A percentile compares a stretch with the other conserved stretches of the same genome.
phyloP scores from a whole-genome alignment of 1,140 invertebrate species.

The Dreissena rostriformis region DNA sequence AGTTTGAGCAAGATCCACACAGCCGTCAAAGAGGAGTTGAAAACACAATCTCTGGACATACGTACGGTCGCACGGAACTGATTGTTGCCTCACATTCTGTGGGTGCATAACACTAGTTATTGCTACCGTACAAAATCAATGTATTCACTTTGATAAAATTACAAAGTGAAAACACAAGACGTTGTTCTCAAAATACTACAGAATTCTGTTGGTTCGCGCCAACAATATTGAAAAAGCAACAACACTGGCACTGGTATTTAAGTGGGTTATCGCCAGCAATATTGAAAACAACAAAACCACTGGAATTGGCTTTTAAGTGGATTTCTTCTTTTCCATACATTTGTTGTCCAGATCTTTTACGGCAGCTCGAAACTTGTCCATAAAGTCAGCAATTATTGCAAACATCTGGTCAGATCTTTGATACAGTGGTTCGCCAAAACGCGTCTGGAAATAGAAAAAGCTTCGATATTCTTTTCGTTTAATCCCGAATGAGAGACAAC shows the following conservation, averaged over 20 bases:
- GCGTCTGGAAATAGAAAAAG: constrained; percentile 37
- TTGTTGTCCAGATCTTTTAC: constrained; percentile 44
- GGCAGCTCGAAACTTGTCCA: constrained; percentile 59
- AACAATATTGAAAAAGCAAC: neutral
- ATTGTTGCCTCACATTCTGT: too few species aligned
- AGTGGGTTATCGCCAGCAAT: neutral
- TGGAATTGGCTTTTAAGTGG: neutral
- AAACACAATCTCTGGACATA: too few species aligned
- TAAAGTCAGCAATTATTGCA: constrained; percentile 53
- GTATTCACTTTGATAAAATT: too few species aligned
- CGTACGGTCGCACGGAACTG: too few species aligned
- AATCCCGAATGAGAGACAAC: too few species aligned
- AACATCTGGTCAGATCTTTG: constrained; percentile 57
- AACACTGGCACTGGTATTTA: neutral
- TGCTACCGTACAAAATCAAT: too few species aligned
- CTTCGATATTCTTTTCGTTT: neutral
- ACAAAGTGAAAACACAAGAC: neutral
- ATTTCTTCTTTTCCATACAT: constrained; percentile 21
- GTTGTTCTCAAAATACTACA: neutral
- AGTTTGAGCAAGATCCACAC: too few species aligned
- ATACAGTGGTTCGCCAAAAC: constrained; percentile 52
- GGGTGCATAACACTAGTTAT: too few species aligned
- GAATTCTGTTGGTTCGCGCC: neutral
- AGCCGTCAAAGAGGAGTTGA: too few species aligned
- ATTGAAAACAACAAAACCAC: neutral